Percentiles rank a stretch among this genome's conserved stretches.
phyloP scores from a whole-genome alignment of 2,888 invertebrate species.

The Watsonalla binaria region DNA sequence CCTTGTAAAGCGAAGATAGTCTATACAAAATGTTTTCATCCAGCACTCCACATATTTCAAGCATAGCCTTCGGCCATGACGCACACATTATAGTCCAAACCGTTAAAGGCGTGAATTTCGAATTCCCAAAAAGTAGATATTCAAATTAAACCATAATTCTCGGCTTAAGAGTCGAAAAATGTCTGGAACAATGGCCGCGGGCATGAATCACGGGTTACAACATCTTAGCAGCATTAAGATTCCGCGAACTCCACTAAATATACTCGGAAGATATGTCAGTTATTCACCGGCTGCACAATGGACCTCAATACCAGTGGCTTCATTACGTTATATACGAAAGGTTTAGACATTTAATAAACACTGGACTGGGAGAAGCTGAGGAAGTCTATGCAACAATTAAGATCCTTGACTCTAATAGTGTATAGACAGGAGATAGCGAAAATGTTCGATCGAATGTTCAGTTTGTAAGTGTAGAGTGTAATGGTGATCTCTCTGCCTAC shows the following conservation, averaged over 20 bases:
- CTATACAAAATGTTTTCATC: too few species aligned
- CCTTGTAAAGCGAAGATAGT: too few species aligned
- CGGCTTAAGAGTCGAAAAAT: conserved; percentile 4
- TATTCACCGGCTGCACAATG: conserved; percentile 10
- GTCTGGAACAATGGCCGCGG: conserved; percentile 16
- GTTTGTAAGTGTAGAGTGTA: too few species aligned
- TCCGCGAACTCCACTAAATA: conserved; percentile 24
- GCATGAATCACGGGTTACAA: conserved; percentile 26
- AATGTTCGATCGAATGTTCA: too few species aligned
- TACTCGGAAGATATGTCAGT: conserved; percentile 13
- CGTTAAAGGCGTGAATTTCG: not conserved
- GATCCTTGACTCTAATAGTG: too few species aligned
- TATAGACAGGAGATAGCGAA: too few species aligned
- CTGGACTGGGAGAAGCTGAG: too few species aligned
- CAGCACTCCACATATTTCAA: too few species aligned
- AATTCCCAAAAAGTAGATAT: conserved; percentile 3
- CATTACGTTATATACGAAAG: not conserved
- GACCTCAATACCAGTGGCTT: not conserved
- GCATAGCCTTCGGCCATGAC: not conserved
- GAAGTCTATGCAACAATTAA: too few species aligned
- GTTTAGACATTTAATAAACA: not conserved
- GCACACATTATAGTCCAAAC: not conserved
- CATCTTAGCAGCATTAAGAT: conserved; percentile 13
- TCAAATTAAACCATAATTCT: conserved; percentile 15
- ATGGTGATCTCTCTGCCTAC: too few species aligned